Evolutionary conservation across 1,140 invertebrate genomes (phyloP).

Genomic region (Hydropsyche tenuis): DNA sequence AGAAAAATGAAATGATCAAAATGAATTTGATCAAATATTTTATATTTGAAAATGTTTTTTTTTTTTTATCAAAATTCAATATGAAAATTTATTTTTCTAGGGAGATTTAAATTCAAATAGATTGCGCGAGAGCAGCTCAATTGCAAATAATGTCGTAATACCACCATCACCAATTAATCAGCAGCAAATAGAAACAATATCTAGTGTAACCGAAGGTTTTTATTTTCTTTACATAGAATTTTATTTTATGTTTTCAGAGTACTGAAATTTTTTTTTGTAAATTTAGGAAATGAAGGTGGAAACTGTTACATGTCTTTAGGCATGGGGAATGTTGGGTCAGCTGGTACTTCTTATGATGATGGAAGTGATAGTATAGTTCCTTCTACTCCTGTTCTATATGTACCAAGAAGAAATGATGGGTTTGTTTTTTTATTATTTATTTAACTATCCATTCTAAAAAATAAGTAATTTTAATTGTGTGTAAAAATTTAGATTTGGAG

Average conservation of each 20-base stretch:
- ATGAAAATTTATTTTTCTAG: slow-evolving; percentile 5
- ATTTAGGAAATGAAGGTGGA: slow-evolving; percentile 51
- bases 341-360: slow-evolving; percentile 68
- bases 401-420: slow-evolving; percentile 84
- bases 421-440: slow-evolving; percentile 42
- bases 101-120: neutral
- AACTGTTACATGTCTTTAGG: slow-evolving; percentile 63
- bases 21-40: too few relatives aligned
- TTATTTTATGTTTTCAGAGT: neutral
- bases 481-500: slow-evolving; percentile 71
- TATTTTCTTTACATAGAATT: neutral
- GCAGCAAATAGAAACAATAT: slow-evolving; percentile 32
- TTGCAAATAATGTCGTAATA: slow-evolving; percentile 2
- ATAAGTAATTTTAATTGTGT: slow-evolving; percentile 11
- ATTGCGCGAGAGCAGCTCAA: neutral
- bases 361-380: slow-evolving; percentile 90
- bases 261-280: neutral
- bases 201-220: slow-evolving; percentile 32
- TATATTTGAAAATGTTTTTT: neutral
- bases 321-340: slow-evolving; percentile 53
- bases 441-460: too few relatives aligned
- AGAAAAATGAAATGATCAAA: too few relatives aligned
- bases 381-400: slow-evolving; percentile 80
- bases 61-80: too few relatives aligned
- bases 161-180: slow-evolving; percentile 10